Evolutionary conservation across 2,888 invertebrate species (phyloP), one percentile per base, ranked within the genome.

Genomic region (Smittia sp.): DNA sequence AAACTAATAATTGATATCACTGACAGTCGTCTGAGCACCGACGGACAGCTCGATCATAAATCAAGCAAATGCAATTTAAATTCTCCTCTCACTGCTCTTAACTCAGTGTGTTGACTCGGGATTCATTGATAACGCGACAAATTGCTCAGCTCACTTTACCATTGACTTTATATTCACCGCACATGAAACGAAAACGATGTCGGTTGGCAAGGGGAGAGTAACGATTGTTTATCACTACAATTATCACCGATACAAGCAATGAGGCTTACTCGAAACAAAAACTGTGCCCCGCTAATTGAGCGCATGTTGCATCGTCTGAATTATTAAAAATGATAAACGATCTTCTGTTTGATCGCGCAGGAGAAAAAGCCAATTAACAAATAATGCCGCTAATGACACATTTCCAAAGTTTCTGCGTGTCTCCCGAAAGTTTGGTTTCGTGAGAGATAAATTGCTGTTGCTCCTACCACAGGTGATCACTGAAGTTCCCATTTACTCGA

Each of bases 1-100:
- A 72, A 69, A 62, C 62, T 38, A 72, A 62, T 70, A 70, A 70
- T 70, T 70, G 70, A 58, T 72, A 62, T 58, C 62, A 62, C 54
- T 72, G 62, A 69, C 69, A 69, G 54, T 69, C 32, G 27, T 25
- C 54, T 69, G 27, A 69, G 27, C 54, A 54, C 9, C 11, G 25
- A n/a, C 22, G 18, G 54, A 69, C 22, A 2, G 13, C 3, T 25
- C 2, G 9, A 3, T 63, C 63, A 72, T 72, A 72, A 72, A 72
- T 72, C 72, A 58, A 72, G 62, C 13, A 15, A 25, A 39, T 52
- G 11, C 11, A 2, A 46, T 46, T 46, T 46, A 46, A 46, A 46
- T 46, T 46, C n/a, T 46, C 46, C n/a, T 46, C 46, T 46, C 46
- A 11, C 15, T 46, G 6, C 15, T 13, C n/a, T n/a, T n/a, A n/a